Evolutionary conservation across 2,113 vertebrate species (phyloP).

Genomic region (Phocoena sinus): DNA sequence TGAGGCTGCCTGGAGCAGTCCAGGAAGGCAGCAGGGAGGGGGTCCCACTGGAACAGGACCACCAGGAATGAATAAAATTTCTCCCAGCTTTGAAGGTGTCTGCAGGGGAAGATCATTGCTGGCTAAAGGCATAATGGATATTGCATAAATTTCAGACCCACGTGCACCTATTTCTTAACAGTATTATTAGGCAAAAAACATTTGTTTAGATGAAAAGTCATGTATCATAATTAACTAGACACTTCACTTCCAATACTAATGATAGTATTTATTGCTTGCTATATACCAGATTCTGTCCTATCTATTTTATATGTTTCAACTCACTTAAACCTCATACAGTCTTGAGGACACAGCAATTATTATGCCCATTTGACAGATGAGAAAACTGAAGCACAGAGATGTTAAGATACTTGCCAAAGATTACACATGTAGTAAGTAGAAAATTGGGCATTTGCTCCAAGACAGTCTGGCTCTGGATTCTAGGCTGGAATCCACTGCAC

Average conservation of each 20-base stretch:
- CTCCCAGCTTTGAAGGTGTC: neutral
- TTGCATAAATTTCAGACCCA: neutral
- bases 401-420: neutral
- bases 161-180: neutral
- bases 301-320: neutral
- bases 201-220: neutral
- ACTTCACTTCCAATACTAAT: neutral
- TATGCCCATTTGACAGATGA: constrained; percentile 41
- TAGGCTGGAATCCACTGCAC: neutral
- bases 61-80: neutral
- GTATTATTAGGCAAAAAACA: neutral
- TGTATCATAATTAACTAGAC: neutral
- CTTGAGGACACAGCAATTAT: neutral
- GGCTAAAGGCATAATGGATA: neutral
- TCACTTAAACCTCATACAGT: neutral
- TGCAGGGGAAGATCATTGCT: neutral
- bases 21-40: neutral
- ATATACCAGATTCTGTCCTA: neutral
- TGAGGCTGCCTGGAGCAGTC: neutral
- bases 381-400: neutral
- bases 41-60: neutral
- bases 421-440: neutral
- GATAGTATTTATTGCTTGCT: neutral
- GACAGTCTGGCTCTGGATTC: constrained; percentile 6
- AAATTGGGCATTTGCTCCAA: neutral